Conservation (phyloP, 2,113 vertebrate species). For the Cacatua alba region DNA sequence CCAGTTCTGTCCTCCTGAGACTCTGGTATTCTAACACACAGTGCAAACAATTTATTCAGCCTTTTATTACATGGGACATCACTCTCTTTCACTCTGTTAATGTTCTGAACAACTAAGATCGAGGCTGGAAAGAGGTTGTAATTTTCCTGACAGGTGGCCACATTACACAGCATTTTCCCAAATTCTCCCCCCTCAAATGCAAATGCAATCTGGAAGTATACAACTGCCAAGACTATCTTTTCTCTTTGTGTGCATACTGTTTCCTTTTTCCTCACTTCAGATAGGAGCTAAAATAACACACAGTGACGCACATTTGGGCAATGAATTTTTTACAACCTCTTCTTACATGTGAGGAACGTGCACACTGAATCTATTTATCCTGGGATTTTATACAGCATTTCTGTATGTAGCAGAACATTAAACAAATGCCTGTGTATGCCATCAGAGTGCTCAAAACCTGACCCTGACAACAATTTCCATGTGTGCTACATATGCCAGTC, state of each 20-base stretch:
- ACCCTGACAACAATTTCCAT: neutral
- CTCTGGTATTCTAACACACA: neutral
- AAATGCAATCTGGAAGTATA: constrained; percentile 22
- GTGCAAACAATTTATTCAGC: neutral
- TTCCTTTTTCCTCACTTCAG: neutral
- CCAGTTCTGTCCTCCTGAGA: neutral
- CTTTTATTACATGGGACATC: neutral
- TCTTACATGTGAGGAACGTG: neutral
- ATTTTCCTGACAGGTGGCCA: constrained; percentile 38
- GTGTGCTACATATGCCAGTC: neutral
- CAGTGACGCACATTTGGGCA: neutral
- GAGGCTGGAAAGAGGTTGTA: neutral
- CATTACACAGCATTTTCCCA: neutral
- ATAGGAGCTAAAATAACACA: neutral
- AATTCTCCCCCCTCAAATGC: neutral
- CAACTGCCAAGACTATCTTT: constrained; percentile 4
- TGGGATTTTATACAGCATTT: neutral
- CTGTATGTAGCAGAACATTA: neutral
- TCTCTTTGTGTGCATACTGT: neutral
- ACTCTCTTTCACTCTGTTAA: neutral
- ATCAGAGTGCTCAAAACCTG: neutral
- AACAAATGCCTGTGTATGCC: neutral
- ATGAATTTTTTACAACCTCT: neutral
- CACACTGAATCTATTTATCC: neutral
- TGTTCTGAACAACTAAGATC: neutral